These are phyloP conservation scores for Brotogeris chrysoptera DNA, from an alignment of 2,797 vertebrate genomes.

Conservation along the genomic window DNA sequence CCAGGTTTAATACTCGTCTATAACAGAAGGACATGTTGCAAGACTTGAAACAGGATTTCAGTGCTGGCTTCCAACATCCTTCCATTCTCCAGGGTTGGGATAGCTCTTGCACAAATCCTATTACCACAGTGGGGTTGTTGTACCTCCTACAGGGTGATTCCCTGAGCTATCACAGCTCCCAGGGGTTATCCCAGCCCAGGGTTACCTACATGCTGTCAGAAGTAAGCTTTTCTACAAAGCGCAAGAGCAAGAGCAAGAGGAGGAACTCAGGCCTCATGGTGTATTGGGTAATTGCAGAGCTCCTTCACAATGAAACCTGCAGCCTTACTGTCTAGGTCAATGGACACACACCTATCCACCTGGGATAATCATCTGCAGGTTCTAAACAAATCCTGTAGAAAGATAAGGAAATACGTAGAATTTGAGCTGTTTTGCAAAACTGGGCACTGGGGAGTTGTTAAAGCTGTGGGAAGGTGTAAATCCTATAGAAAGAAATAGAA, in stretches of 20 bases:
- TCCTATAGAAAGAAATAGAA: neutral
- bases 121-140: neutral
- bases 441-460: neutral
- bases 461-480: neutral
- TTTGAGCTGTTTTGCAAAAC: neutral
- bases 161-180: neutral
- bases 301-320: neutral
- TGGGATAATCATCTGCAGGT: neutral
- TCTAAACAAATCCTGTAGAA: neutral
- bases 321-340: neutral
- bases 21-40: neutral
- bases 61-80: neutral
- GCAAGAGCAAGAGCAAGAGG: neutral
- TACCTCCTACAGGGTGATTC: neutral
- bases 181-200: neutral
- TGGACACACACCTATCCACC: neutral
- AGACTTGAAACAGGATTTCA: neutral
- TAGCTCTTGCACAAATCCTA: neutral
- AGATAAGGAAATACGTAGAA: neutral
- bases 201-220: neutral
- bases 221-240: neutral
- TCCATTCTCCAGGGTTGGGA: neutral
- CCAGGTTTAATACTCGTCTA: neutral
- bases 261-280: rapidly evolving
- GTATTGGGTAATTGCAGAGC: neutral